Evolutionary conservation across 2,888 invertebrate species (phyloP).

Genomic region (Octodonta nipae): DNA sequence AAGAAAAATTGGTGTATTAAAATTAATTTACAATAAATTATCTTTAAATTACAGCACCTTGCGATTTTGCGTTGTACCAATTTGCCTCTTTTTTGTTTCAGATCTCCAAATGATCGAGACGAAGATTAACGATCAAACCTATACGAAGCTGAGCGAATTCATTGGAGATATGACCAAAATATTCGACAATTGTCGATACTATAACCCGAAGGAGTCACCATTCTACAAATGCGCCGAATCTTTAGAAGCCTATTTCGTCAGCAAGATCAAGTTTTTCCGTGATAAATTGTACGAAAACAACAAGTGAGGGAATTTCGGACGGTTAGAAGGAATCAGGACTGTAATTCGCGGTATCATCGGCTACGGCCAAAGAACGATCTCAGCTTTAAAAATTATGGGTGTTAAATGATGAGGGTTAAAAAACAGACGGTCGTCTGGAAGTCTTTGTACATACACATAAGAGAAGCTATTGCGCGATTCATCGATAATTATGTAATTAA

Average conservation of each 20-base stretch:
- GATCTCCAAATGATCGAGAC: constrained; percentile 87
- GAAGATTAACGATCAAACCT: constrained; percentile 69
- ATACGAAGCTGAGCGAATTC: constrained; percentile 83
- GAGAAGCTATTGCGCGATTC: no score
- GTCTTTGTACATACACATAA: background rate
- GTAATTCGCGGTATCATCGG: background rate
- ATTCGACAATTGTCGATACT: constrained; percentile 96
- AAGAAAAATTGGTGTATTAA: background rate
- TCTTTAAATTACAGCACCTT: no score
- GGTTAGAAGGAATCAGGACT: background rate
- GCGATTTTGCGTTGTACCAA: background rate
- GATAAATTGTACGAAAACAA: constrained; percentile 62
- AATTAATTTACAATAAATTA: constrained; percentile 1
- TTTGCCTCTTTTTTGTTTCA: constrained; percentile 35
- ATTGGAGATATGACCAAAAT: constrained; percentile 96
- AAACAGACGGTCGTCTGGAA: no score
- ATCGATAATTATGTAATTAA: no score
- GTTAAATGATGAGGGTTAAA: no score
- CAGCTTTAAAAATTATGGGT: constrained; percentile 16
- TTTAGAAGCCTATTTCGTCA: constrained; percentile 88
- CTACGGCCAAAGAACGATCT: no score
- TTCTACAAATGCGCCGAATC: constrained; percentile 94
- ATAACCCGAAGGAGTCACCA: constrained; percentile 89
- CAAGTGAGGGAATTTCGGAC: no score
- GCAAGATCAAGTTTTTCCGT: constrained; percentile 78